Evolutionary conservation across 2,888 invertebrate genomes (phyloP).

Genomic region (Pterostichus niger): DNA sequence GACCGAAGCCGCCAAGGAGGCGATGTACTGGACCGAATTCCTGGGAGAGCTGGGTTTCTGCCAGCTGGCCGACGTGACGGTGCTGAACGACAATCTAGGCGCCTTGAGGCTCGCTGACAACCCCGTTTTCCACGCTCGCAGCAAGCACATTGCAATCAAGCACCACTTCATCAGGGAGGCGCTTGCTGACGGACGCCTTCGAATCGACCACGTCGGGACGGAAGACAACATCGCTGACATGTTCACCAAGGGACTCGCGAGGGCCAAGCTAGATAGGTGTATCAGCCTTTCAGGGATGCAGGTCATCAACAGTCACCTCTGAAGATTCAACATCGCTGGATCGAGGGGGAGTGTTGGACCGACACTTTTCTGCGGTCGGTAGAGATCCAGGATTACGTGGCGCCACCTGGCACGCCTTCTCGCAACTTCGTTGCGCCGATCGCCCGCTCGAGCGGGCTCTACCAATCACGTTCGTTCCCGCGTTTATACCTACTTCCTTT

Average conservation of each 20-base stretch:
- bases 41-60: constrained; percentile 13
- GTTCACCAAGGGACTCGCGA: constrained; percentile 4
- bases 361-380: too few species aligned
- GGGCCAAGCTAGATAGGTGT: not conserved
- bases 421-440: too few species aligned
- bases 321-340: too few species aligned
- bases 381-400: too few species aligned
- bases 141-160: constrained; percentile 1
- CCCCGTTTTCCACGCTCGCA: not conserved
- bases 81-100: not conserved
- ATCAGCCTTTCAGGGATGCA: too few species aligned
- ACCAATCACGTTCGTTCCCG: too few species aligned
- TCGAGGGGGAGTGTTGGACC: too few species aligned
- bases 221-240: constrained; percentile 9
- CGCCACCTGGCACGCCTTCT: too few species aligned
- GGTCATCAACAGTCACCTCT: too few species aligned
- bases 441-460: too few species aligned
- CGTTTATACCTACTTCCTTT: too few species aligned
- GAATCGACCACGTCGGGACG: not conserved
- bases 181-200: not conserved
- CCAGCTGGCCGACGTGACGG: not conserved
- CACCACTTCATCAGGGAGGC: constrained; percentile 10
- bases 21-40: constrained; percentile 18
- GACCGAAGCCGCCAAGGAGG: constrained; percentile 39
- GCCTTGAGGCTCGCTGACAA: constrained; percentile 4